Evolutionary conservation across 2,888 invertebrate genomes (phyloP), one percentile per base, ranked within the genome.

Genomic region (Caenorhabditis sp.): DNA sequence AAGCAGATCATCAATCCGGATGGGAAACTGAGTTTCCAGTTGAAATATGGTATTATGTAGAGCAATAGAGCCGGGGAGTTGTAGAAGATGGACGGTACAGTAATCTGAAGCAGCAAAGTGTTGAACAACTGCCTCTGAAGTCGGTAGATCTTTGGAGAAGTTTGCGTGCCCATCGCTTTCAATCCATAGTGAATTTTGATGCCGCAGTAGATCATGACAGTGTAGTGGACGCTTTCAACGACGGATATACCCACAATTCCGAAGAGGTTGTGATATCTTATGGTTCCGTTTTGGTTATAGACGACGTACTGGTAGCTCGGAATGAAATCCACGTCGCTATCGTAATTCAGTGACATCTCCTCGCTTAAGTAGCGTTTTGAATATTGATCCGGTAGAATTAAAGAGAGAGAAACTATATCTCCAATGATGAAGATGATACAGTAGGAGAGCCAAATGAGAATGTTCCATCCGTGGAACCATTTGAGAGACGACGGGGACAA

Each of bases 1-100:
- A 37, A 40, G 20, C 56, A 67, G 18, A 67, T 15, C 13, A 67
- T 28, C n/a, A 67, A n/a, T 15, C 67, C 47, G 3, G 47, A 47
- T 2, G 47, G 47, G 9, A 47, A n/a, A 47, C 47, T 47, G n/a
- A 47, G 6, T n/a, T n/a, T 18, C 5, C n/a, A 18, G 47, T 47
- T 11, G 5, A 47, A 47, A 20, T 47, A 47, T 4, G 47, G 18
- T 3, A 20, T 5, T 3, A 11, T 47, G 47, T 47, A 20, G 18
- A 47, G 2, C 32, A 32, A 9, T 4, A 32, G 4, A 6, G 9
- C 5, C 9, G 32, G 32, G 32, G 32, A 6, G 32, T 32, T 32
- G 32, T 32, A 32, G 32, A 32, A 32, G 9, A 32, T 32, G 32
- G 32, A 32, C 9, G 32, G 32, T 6, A 32, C 32, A 6, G 32